phyloP scores from a whole-genome alignment of 2,888 invertebrate genomes.

The Hypomecis punctinalis region DNA sequence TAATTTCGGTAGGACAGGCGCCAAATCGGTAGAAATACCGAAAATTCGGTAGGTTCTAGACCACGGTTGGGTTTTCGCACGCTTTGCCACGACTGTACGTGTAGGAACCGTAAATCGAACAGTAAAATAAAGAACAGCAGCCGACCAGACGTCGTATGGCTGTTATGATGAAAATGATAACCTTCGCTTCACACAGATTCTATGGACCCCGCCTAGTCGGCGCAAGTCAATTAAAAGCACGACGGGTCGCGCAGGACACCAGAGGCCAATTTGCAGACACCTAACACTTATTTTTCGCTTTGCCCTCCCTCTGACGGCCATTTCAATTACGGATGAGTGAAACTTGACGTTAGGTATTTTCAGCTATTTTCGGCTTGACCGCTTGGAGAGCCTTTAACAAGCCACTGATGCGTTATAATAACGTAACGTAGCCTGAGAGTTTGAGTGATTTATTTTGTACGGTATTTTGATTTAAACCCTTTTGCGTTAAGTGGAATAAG shows the following conservation, averaged over 20 bases:
- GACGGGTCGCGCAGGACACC: conserved; percentile 45
- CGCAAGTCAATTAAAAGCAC: conserved; percentile 60
- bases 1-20: too few relatives aligned
- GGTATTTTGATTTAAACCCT: conserved; percentile 35
- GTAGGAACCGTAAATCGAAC: too few relatives aligned
- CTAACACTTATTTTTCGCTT: conserved; percentile 61
- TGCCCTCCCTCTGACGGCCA: conserved; percentile 48
- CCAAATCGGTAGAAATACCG: too few relatives aligned
- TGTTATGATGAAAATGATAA: too few relatives aligned
- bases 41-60: too few relatives aligned
- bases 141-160: too few relatives aligned
- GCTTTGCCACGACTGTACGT: too few relatives aligned
- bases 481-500: conserved; percentile 26
- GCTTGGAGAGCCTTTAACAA: conserved; percentile 55
- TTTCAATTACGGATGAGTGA: conserved; percentile 63
- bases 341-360: conserved; percentile 62
- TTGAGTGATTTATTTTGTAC: conserved; percentile 44
- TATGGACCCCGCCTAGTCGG: not conserved
- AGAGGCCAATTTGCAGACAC: conserved; percentile 58
- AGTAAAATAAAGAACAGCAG: too few relatives aligned
- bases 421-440: conserved; percentile 33
- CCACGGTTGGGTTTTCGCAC: too few relatives aligned
- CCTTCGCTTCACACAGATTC: too few relatives aligned
- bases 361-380: conserved; percentile 66
- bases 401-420: conserved; percentile 56